Evolutionary conservation across 2,113 vertebrate species (phyloP).

Genomic region (Ptilorrhoa leucosticta): DNA sequence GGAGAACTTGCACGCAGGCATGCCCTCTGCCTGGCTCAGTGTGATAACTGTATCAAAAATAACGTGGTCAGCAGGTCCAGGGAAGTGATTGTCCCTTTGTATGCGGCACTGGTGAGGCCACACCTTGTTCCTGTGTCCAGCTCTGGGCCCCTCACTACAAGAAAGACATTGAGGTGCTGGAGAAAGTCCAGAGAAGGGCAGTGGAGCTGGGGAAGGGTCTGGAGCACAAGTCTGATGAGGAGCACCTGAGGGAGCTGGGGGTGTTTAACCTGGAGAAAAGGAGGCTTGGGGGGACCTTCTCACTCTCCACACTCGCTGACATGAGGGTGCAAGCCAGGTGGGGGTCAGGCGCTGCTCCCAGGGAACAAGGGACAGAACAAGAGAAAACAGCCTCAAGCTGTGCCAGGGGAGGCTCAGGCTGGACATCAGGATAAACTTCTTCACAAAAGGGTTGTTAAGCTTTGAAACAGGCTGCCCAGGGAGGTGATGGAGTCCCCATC

Average conservation of each 20-base stretch:
- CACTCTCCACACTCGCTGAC: background rate
- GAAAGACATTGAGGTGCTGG: background rate
- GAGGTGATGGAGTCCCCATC: background rate
- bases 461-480: background rate
- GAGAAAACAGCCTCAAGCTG: background rate
- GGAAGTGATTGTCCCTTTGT: background rate
- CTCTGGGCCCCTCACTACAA: background rate
- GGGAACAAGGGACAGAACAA: background rate
- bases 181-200: background rate
- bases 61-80: background rate
- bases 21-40: background rate
- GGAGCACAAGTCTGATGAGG: background rate
- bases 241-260: background rate
- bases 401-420: background rate
- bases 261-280: background rate
- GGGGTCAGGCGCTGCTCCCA: background rate
- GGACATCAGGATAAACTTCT: background rate
- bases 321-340: background rate
- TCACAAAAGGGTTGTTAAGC: too few relatives aligned
- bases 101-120: background rate
- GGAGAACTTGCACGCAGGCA: background rate
- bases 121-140: background rate
- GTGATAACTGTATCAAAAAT: background rate
- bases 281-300: background rate
- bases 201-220: background rate